Base-by-base conservation (phyloP, 1,140 invertebrate species). In the Zaprionus ghesquierei region DNA sequence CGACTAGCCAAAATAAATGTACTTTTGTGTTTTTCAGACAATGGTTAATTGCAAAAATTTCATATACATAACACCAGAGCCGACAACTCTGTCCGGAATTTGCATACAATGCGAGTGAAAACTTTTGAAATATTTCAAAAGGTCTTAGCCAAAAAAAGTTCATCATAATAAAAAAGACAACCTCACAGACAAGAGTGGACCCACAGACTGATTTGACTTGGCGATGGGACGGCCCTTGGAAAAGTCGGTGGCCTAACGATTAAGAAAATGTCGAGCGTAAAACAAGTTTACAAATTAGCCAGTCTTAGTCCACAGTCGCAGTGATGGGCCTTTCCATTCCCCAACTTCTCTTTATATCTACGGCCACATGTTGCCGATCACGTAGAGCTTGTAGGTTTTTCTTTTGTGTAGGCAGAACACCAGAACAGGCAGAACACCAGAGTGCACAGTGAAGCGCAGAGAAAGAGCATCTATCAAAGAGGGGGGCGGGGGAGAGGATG, bases 121-220 rank as follows among this genome's bases (percentile, higher is more conserved):
- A 86, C n/a, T n/a, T 68, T 74, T 68, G 46, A 85, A 85, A 89
- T 77, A 86, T 89, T 87, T 87, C 73, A 74, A 89, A 89, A 89
- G 62, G 35, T 65, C 23, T 51, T 23, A 58, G 12, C 51, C 35
- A 44, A 29, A 49, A n/a, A 41, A 20, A 60, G n/a, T 12, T 29
- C 41, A 60, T 22, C 44, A 46, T 46, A 49, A 46, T n/a, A 29
- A 38, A 50, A 46, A 55, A 25, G n/a, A 29, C 69, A 54, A 71
- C 75, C 73, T 79, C 44, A 82, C 79, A 79, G 22, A 65, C 33
- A 75, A 86, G 75, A 75, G 74, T 81, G 66, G 66, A 86, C 50
- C 31, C 29, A 51, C 2, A 4, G 50, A 69, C 31, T 61, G 20
- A 56, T 15, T n/a, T 50, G 38, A 55, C 27, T 29, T 29, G 27